These are phyloP conservation scores for Glomeris marginata DNA, from an alignment of 2,888 invertebrate genomes.

Conservation along the genomic window DNA sequence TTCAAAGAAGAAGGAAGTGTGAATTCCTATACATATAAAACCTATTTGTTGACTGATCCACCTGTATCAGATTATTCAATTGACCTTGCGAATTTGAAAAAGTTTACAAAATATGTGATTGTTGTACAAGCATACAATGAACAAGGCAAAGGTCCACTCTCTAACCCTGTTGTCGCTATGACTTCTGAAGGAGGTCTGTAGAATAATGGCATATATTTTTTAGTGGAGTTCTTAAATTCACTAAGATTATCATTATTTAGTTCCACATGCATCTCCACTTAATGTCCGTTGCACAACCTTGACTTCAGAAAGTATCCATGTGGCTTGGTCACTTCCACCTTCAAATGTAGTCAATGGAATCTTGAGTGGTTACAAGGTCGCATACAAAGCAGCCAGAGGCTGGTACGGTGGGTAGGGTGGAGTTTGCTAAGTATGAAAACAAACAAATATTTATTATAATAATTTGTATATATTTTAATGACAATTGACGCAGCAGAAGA, in stretches of 20 bases:
- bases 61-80: conserved; percentile 4
- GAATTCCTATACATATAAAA: conserved; percentile 8
- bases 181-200: conserved; percentile 12
- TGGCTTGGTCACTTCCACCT: conserved; percentile 10
- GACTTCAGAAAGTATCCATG: conserved; percentile 10
- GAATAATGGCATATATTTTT: background rate
- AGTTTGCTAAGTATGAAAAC: too few species aligned
- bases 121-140: conserved; percentile 10
- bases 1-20: conserved; percentile 11
- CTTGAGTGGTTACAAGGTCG: conserved; percentile 10
- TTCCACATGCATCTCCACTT: conserved; percentile 7
- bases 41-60: conserved; percentile 7
- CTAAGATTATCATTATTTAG: background rate
- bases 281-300: conserved; percentile 10
- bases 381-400: conserved; percentile 10
- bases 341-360: conserved; percentile 10
- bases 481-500: too few species aligned
- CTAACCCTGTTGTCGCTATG: conserved; percentile 12
- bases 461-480: too few species aligned
- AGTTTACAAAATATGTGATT: conserved; percentile 12
- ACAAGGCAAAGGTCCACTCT: conserved; percentile 11
- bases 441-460: too few species aligned
- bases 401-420: conserved; percentile 7
- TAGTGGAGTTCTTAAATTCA: background rate
- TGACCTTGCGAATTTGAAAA: conserved; percentile 9